Conservation (phyloP, 1,140 invertebrate species). For the Drosophila punjabiensis region DNA sequence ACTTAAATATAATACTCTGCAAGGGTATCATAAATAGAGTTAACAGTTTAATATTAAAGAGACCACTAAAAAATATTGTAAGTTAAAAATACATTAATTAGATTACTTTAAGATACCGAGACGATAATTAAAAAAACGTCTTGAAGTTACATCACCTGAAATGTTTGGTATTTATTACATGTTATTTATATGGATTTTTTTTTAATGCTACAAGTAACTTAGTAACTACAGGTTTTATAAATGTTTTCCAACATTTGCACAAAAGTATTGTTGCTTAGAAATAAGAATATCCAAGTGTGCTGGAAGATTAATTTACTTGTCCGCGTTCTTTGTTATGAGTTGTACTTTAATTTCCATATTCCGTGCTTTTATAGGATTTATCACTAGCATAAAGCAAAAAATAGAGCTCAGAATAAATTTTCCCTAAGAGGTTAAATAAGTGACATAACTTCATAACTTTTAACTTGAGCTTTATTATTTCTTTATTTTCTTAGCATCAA, state of each 20-base stretch:
- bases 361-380: slow-evolving; percentile 63
- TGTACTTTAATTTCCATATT: slow-evolving; percentile 72
- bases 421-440: background rate
- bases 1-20: too few relatives aligned
- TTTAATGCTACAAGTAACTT: too few relatives aligned
- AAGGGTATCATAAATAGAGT: too few relatives aligned
- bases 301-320: slow-evolving; percentile 1
- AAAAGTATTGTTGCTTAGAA: slow-evolving; percentile 51
- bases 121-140: too few relatives aligned
- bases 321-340: slow-evolving; percentile 1
- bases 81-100: too few relatives aligned
- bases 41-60: too few relatives aligned
- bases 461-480: background rate
- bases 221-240: too few relatives aligned
- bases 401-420: background rate
- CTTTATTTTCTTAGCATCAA: background rate
- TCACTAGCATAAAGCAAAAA: background rate
- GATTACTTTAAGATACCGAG: too few relatives aligned
- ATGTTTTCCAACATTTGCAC: background rate
- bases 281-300: slow-evolving; percentile 6
- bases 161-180: too few relatives aligned
- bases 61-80: too few relatives aligned
- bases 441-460: background rate
- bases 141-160: too few relatives aligned
- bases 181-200: too few relatives aligned